Evolutionary conservation across 1,140 invertebrate genomes (phyloP), one percentile per base, ranked within the genome.

Genomic region (Cydia pomonella): DNA sequence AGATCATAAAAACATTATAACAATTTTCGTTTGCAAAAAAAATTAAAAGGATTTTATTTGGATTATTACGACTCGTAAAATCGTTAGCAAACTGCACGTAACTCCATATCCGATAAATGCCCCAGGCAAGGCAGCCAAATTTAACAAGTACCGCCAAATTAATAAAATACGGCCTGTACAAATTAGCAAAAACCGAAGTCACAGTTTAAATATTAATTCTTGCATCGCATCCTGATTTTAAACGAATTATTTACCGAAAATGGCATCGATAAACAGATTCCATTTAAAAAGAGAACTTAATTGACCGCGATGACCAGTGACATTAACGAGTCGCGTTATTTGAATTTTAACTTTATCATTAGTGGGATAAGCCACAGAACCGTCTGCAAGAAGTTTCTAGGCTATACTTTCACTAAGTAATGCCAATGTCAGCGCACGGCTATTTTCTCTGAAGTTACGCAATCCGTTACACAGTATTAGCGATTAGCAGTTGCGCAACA

Each of bases 321-420:
- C 64, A 64, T 78, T 75, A 29, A 50, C 25, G 23, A 25, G 2
- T 10, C 18, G 9, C 21, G 21, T 23, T 59, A 59, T 74, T 73
- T 72, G 27, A 9, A 33, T 71, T n/a, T 50, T n/a, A 53, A 80
- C 77, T 69, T 41, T 79, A 62, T 21, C 16, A 1, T 5, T 0
- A 25, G 23, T 0, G 3, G 3, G 0, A 4, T 80, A 84, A 50
- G 74, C 59, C 80, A 63, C 27, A 18, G 63, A 77, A 75, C 77
- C 18, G 74, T 25, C 18, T 72, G 59, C 10, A 72, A 21, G 38
- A n/a, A n/a, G n/a, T 69, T 69, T 69, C 64, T 84, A 82, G 80
- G 79, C 72, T 76, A 80, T 84, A 87, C 87, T 87, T 87, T 89
- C 87, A 87, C 87, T 89, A 84, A 84, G 83, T 86, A 87, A 80